Evolutionary conservation across 2,888 invertebrate genomes (phyloP).

Genomic region (Coleophora deauratella): DNA sequence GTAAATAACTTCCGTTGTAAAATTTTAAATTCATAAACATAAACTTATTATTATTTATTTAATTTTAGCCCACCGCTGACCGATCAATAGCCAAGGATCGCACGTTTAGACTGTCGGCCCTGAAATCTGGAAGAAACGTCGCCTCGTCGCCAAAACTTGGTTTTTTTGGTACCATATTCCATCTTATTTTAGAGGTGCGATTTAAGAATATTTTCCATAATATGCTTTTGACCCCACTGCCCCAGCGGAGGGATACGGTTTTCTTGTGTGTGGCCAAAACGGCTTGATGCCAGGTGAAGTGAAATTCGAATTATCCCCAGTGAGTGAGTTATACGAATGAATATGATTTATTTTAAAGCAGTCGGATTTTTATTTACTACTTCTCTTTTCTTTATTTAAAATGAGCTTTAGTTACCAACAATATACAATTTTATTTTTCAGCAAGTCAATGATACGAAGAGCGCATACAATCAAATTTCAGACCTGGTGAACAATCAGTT

Average conservation of each 20-base stretch:
- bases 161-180: slow-evolving; percentile 66
- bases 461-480: slow-evolving; percentile 63
- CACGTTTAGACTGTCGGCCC: slow-evolving; percentile 36
- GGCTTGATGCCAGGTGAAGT: too few species aligned
- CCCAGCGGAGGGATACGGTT: too few species aligned
- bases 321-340: too few species aligned
- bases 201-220: neutral
- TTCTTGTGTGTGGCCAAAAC: too few species aligned
- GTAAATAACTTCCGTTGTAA: too few species aligned
- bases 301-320: too few species aligned
- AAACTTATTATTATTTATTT: slow-evolving; percentile 1
- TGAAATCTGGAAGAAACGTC: slow-evolving; percentile 40
- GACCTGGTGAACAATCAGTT: slow-evolving; percentile 58
- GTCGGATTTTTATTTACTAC: too few species aligned
- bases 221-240: too few species aligned
- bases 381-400: too few species aligned
- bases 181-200: slow-evolving; percentile 57
- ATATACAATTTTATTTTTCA: slow-evolving; percentile 43
- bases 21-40: too few species aligned
- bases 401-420: too few species aligned
- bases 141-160: slow-evolving; percentile 54
- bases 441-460: slow-evolving; percentile 71
- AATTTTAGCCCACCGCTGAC: slow-evolving; percentile 53
- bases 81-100: slow-evolving; percentile 51
- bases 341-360: too few species aligned